These are phyloP conservation scores for Campylomormyrus numenius DNA, from an alignment of 2,113 vertebrate species.

Conservation along the genomic window DNA sequence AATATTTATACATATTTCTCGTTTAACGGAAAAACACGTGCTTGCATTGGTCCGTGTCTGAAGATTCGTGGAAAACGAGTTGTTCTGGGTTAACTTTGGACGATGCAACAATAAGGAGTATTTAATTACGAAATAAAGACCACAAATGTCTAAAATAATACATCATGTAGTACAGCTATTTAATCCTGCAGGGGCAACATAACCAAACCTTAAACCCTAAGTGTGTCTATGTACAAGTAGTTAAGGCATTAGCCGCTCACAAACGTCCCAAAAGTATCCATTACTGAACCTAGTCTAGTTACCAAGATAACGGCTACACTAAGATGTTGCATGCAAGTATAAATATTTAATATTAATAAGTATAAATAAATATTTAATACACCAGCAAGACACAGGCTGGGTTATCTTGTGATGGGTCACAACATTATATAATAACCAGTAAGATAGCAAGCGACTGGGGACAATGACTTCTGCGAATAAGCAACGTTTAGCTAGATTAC, in stretches of 20 bases:
- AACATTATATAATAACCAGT: neutral
- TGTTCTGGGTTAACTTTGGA: neutral
- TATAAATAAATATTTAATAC: neutral
- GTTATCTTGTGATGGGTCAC: neutral
- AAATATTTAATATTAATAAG: neutral
- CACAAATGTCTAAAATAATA: neutral
- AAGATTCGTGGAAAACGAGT: neutral
- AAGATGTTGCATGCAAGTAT: neutral
- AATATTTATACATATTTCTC: neutral
- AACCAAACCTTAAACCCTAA: neutral
- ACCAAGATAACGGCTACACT: neutral
- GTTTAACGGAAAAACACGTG: neutral
- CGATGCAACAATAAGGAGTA: neutral
- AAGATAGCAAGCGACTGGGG: neutral
- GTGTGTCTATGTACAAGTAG: neutral
- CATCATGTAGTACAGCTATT: neutral
- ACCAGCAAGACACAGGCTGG: neutral
- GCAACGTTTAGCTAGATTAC: neutral
- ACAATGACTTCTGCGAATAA: neutral
- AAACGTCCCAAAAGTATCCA: neutral
- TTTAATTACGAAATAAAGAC: neutral
- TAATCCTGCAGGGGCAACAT: neutral
- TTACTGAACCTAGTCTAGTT: neutral
- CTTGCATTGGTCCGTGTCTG: neutral
- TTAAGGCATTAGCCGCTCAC: neutral